phyloP scores from a whole-genome alignment of 2,113 vertebrate species.

The Centropus bengalensis region DNA sequence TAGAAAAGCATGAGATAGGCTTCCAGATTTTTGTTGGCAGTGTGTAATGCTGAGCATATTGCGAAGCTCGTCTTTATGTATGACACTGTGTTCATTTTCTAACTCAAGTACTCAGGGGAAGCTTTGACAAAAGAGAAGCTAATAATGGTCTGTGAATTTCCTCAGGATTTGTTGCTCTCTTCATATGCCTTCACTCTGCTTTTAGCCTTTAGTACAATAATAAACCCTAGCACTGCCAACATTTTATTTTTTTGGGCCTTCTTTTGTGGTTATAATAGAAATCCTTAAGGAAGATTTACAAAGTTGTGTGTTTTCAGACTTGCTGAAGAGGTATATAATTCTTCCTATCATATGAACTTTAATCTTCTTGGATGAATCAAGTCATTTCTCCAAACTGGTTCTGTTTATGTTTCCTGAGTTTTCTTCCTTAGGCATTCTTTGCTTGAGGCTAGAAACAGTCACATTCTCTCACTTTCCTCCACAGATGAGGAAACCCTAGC shows the following conservation, averaged over 20 bases:
- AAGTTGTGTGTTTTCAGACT: not conserved
- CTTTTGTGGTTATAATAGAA: slow-evolving; percentile 36
- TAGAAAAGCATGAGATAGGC: not conserved
- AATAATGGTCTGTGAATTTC: not conserved
- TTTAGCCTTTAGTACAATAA: not conserved
- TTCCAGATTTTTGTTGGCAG: not conserved
- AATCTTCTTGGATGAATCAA: slow-evolving; percentile 42
- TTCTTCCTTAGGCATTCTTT: slow-evolving; percentile 21
- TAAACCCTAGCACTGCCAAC: not conserved
- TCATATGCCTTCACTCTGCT: not conserved
- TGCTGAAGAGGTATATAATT: slow-evolving; percentile 5
- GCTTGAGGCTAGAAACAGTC: slow-evolving; percentile 7
- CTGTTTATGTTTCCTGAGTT: slow-evolving; percentile 45
- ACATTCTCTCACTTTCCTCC: not conserved
- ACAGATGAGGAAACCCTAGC: not conserved
- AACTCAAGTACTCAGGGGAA: not conserved
- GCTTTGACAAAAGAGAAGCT: not conserved
- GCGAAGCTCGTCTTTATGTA: not conserved
- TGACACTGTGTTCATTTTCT: not conserved
- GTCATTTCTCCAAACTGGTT: slow-evolving; percentile 17
- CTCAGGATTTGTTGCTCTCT: not conserved
- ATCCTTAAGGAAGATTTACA: not conserved
- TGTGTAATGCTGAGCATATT: not conserved
- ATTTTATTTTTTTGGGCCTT: slow-evolving; percentile 9
- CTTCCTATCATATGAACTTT: not conserved